Percentiles rank a stretch among this genome's conserved stretches.
Evolutionary conservation across 1,140 invertebrate species (phyloP).

Genomic region (Camponotus pennsylvanicus): DNA sequence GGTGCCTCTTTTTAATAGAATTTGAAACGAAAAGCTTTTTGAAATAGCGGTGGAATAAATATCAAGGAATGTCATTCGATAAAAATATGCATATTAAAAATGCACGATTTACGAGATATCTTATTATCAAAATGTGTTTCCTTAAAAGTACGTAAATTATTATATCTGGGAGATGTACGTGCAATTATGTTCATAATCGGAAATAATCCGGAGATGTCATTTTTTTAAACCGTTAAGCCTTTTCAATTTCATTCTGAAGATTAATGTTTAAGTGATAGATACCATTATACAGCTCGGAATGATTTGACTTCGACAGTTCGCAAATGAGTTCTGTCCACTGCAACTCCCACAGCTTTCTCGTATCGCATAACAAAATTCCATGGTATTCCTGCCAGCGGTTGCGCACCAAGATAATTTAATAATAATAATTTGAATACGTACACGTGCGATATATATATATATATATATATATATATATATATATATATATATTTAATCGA

Average conservation of each 20-base stretch:
- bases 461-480: no score
- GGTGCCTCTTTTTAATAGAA: not conserved
- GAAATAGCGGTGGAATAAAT: not conserved
- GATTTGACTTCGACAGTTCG: conserved; percentile 48
- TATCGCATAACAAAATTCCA: conserved; percentile 37
- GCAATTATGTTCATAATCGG: not conserved
- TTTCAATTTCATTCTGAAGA: not conserved
- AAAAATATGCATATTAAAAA: not conserved
- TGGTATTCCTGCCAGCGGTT: not conserved
- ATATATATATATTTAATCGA: no score
- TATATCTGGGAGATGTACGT: not conserved
- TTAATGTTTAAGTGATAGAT: conserved; percentile 27
- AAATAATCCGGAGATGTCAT: not conserved
- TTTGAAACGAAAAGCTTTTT: not conserved
- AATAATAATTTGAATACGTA: not conserved
- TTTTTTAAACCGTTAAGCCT: conserved; percentile 1
- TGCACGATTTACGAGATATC: not conserved
- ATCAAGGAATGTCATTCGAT: not conserved
- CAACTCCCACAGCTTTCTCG: conserved; percentile 19
- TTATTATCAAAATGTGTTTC: not conserved
- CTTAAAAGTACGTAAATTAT: not conserved
- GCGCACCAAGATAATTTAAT: conserved; percentile 31
- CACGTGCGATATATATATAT: no score
- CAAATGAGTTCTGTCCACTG: conserved; percentile 48
- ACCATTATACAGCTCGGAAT: conserved; percentile 36